Evolutionary conservation across 2,797 vertebrate species (phyloP).

Genomic region (Oreochromis mossambicus): DNA sequence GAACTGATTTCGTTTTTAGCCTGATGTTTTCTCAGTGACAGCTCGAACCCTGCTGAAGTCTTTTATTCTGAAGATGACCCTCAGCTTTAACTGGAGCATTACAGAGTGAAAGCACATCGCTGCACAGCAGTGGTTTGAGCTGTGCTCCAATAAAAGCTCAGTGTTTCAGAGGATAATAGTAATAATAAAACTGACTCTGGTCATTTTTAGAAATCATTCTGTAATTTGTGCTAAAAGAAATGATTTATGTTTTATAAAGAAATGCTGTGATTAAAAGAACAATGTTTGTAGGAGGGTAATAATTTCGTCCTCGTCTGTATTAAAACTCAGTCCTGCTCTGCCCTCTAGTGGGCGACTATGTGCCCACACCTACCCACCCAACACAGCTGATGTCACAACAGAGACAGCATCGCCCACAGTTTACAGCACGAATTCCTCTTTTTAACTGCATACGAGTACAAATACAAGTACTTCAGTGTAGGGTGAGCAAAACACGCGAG

Average conservation of each 20-base stretch:
- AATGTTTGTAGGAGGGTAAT: not conserved
- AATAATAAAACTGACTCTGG: not conserved
- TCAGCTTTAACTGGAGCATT: not conserved
- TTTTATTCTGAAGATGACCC: not conserved
- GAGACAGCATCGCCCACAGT: not conserved
- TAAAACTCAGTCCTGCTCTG: not conserved
- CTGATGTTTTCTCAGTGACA: not conserved
- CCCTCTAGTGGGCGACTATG: not conserved
- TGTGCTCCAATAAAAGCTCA: not conserved
- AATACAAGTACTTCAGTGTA: not conserved
- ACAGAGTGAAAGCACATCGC: not conserved
- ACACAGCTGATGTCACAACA: not conserved
- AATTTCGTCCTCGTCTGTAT: too few relatives aligned
- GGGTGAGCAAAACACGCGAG: rapidly evolving
- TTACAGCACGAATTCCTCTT: not conserved
- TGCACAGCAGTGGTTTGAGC: not conserved
- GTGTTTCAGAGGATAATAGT: rapidly evolving
- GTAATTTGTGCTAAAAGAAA: not conserved
- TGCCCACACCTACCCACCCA: rapidly evolving
- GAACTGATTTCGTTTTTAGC: not conserved
- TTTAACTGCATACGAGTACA: rapidly evolving
- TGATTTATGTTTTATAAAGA: not conserved
- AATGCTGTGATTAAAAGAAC: not conserved
- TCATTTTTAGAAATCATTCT: rapidly evolving
- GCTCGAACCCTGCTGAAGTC: rapidly evolving